A percentile compares a stretch with the other conserved stretches of the same genome.
These are phyloP conservation scores for Andrena bucephala DNA, from an alignment of 2,888 invertebrate species.

Conservation along the genomic window DNA sequence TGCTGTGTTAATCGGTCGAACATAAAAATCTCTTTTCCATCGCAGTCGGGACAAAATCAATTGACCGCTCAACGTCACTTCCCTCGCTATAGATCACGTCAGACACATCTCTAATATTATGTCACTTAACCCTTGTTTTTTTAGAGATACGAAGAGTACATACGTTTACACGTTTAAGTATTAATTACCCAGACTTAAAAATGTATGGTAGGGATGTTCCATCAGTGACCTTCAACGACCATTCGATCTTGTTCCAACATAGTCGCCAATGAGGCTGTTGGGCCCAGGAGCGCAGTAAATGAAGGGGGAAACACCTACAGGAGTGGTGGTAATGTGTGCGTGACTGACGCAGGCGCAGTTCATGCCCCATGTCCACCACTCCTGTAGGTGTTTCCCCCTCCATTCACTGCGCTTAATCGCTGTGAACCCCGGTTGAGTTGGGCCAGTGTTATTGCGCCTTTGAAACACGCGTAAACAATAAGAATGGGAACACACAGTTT, in stretches of 20 bases:
- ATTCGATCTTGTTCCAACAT: background rate
- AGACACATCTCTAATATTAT: background rate
- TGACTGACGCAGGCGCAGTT: too few relatives aligned
- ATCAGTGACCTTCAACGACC: background rate
- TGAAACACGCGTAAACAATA: slow-evolving; percentile 66
- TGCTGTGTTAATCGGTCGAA: slow-evolving; percentile 7
- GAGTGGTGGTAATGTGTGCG: too few relatives aligned
- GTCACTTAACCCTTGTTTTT: background rate
- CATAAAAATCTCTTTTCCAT: slow-evolving; percentile 1
- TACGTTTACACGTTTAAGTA: too few relatives aligned
- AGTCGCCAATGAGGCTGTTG: slow-evolving; percentile 13
- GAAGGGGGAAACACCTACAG: too few relatives aligned
- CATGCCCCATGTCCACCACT: too few relatives aligned
- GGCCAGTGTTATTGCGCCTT: slow-evolving; percentile 39
- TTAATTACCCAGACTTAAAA: background rate
- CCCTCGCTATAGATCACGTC: background rate
- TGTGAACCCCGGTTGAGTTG: background rate
- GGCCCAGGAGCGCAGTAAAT: background rate
- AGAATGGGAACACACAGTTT: slow-evolving; percentile 55
- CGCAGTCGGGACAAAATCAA: background rate
- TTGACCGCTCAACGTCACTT: background rate
- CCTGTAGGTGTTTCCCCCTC: too few relatives aligned
- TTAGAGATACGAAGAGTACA: background rate
- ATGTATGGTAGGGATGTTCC: background rate
- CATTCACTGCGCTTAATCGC: too few relatives aligned